Base-by-base conservation (phyloP, 2,113 vertebrate genomes). In the Candoia aspera region DNA sequence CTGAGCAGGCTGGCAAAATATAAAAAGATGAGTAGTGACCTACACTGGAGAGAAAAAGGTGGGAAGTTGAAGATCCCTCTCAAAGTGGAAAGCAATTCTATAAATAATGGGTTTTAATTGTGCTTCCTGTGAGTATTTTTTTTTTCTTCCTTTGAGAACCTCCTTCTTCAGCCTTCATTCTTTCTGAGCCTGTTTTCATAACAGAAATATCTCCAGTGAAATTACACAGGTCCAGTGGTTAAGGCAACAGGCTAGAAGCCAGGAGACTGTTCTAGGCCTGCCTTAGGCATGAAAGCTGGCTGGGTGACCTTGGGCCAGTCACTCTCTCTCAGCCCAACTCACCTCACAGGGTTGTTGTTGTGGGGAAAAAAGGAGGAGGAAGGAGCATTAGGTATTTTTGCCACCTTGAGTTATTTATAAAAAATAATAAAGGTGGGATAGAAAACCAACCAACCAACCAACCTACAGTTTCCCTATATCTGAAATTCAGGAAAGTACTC, bases 61-160 rank as follows among this genome's bases (percentile, higher is more conserved):
- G 55, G 42, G 55, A 86, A 88, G 15, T 33, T 86, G 59, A 90
- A 0, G 0, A 5, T 4, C 24, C 49, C 68, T 13, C 24, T 46
- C 55, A 26, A 26, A 92, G 0, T 89, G 37, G 79, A 73, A 4
- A 92, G n/a, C 4, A 23, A n/a, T n/a, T 88, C 68, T 59, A 68
- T 68, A 64, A 93, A 93, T 91, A 88, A 91, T 68, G 58, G 10
- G 24, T n/a, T 84, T 64, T 53, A 46, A 68, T 57, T 88, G 24
- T 37, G 42, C 26, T 91, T 84, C 58, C 90, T 93, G 86, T 88
- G 37, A 88, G 86, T 84, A 55, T 4, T 55, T n/a, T 46, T 84
- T 84, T 58, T 86, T 86, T 86, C 8, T 60, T 57, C 3, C 2
- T 88, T 87, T 88, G 3, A 37, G 42, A 42, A 29, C 15, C 15